phyloP scores from a whole-genome alignment of 2,888 invertebrate species.

The Ellobium chinense region DNA sequence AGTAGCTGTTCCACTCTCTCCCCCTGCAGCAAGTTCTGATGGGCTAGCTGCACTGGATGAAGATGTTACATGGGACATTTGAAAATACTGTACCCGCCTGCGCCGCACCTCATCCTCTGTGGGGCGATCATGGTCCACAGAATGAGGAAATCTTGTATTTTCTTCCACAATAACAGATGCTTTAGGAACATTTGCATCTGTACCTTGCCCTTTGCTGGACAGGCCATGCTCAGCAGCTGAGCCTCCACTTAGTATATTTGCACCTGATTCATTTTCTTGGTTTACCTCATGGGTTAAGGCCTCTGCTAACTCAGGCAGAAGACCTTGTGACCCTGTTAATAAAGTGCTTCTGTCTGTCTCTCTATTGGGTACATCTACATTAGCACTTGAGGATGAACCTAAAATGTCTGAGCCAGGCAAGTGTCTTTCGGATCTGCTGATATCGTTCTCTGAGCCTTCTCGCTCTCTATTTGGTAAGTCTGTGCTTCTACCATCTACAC shows the following conservation, averaged over 20 bases:
- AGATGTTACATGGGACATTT: no score
- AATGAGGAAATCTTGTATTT: background rate
- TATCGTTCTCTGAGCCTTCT: background rate
- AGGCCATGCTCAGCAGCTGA: no score
- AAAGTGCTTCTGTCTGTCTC: no score
- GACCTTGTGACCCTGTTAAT: background rate
- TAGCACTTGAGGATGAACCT: background rate
- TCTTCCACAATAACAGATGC: conserved; percentile 33
- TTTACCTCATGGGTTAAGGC: background rate
- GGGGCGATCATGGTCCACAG: background rate
- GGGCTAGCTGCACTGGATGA: background rate
- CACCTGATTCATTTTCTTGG: no score
- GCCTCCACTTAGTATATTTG: background rate
- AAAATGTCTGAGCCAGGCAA: background rate
- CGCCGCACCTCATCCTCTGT: conserved; percentile 40
- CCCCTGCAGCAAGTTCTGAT: background rate
- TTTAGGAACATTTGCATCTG: background rate
- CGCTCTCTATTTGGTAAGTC: background rate
- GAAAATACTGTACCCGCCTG: conserved; percentile 46
- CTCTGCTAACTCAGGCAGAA: background rate
- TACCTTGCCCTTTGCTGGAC: no score
- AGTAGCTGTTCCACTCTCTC: background rate
- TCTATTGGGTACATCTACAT: background rate
- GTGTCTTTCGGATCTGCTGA: background rate
- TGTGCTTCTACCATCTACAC: background rate